Base-by-base conservation (phyloP, 2,888 invertebrate species). In the Cheilosia vulpina region DNA sequence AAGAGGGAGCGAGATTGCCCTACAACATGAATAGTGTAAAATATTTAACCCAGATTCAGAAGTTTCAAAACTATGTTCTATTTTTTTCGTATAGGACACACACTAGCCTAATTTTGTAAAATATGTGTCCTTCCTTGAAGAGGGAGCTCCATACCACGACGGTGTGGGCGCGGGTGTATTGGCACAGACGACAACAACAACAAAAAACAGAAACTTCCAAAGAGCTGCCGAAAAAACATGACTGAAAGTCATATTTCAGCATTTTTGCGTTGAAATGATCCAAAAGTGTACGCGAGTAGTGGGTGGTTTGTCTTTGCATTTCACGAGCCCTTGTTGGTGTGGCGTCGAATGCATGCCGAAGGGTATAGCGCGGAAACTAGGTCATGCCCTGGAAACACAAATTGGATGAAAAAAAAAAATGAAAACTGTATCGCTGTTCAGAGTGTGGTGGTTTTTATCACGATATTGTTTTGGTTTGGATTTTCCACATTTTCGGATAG, bases 301-400 rank as follows among this genome's bases (percentile, higher is more conserved):
- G 4, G 13, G 50, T 27, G 66, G 72, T 17, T 11, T 50, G 53
- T 27, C 38, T 73, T 73, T 66, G 27, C 73, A 62, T 43, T 73
- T 57, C 65, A 58, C 52, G 27, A 47, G 58, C 52, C 55, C 69
- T 57, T 66, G 63, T 73, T 43, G 57, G 52, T 71, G 69, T 66
- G 50, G 69, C 75, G 55, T 75, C 68, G 58, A 85, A 63, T 85
- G 76, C 72, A 77, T 62, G 52, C 50, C 76, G 31, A 85, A 85
- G 69, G 73, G 77, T 85, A 71, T 38, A 47, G 2, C 27, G 24
- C 19, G 31, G 17, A 72, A 85, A 77, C 76, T 81, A 68, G 85
- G 85, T 72, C 85, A 85, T 85, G 85, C 76, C 81, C 85, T 68
- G 63, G 76, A 72, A 66, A 72, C 71, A 85, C 45, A 81, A 80